Percentiles rank a stretch among this genome's conserved stretches.
These are phyloP conservation scores for Glyphotaelius pellucidus DNA, from an alignment of 2,888 invertebrate genomes.

Conservation along the genomic window DNA sequence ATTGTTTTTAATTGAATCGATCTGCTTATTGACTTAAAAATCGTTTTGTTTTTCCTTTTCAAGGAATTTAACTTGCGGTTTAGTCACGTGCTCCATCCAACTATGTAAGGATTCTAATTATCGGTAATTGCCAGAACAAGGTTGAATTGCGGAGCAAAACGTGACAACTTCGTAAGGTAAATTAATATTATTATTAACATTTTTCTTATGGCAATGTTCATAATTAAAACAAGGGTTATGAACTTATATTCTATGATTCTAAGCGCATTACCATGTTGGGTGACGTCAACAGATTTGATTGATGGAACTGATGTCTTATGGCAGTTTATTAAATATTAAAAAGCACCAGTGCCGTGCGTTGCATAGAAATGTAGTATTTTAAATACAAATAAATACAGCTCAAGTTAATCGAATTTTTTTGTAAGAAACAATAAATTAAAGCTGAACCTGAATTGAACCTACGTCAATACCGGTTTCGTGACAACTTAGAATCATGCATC, in stretches of 20 bases:
- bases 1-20: no score
- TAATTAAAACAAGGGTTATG: not conserved
- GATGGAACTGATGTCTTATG: not conserved
- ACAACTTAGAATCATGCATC: no score
- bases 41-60: not conserved
- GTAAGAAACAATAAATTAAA: no score
- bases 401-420: no score
- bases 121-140: not conserved
- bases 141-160: not conserved
- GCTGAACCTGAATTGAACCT: no score
- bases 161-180: not conserved
- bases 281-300: not conserved
- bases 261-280: not conserved
- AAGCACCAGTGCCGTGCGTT: not conserved
- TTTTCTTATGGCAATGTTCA: not conserved
- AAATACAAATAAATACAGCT: no score
- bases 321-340: not conserved
- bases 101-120: not conserved
- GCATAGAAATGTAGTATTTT: not conserved
- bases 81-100: not conserved
- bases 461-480: no score
- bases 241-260: not conserved
- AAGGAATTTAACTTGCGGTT: not conserved
- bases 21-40: not conserved
- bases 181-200: not conserved